Percentiles rank a stretch among this genome's conserved stretches.
These are phyloP conservation scores for Drosophila sproati DNA, from an alignment of 1,140 invertebrate genomes.

Conservation along the genomic window DNA sequence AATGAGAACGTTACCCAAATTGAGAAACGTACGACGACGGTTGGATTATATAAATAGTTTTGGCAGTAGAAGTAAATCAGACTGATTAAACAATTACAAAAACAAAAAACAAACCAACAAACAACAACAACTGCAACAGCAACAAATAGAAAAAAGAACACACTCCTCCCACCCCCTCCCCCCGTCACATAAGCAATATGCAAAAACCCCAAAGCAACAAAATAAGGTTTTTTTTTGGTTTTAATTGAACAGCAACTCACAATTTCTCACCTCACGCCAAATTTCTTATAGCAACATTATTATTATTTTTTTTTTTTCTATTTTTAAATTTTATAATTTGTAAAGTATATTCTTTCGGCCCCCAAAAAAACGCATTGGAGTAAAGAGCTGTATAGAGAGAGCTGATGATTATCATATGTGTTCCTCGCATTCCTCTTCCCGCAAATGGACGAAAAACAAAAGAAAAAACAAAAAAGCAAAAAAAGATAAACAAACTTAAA, in stretches of 20 bases:
- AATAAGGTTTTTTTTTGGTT: constrained; percentile 21
- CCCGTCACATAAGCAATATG: constrained; percentile 24
- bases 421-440: constrained; percentile 61
- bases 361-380: constrained; percentile 6
- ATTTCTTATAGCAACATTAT: constrained; percentile 29
- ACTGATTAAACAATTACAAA: constrained; percentile 72
- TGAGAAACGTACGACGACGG: constrained; percentile 8
- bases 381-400: constrained; percentile 25
- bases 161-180: background rate
- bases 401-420: constrained; percentile 35
- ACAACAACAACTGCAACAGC: constrained; percentile 33
- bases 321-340: constrained; percentile 34
- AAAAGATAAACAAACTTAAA: constrained; percentile 22
- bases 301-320: constrained; percentile 13
- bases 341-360: constrained; percentile 37
- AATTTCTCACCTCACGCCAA: constrained; percentile 24
- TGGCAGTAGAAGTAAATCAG: constrained; percentile 64
- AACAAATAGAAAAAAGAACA: constrained; percentile 25
- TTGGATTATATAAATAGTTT: constrained; percentile 63
- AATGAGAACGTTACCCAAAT: background rate
- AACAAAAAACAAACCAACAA: constrained; percentile 6
- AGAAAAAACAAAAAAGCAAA: background rate
- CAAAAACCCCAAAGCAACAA: constrained; percentile 20
- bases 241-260: constrained; percentile 20
- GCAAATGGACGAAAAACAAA: constrained; percentile 4